Evolutionary conservation across 2,113 vertebrate genomes (phyloP).

Genomic region (human (Homo sapiens)): DNA sequence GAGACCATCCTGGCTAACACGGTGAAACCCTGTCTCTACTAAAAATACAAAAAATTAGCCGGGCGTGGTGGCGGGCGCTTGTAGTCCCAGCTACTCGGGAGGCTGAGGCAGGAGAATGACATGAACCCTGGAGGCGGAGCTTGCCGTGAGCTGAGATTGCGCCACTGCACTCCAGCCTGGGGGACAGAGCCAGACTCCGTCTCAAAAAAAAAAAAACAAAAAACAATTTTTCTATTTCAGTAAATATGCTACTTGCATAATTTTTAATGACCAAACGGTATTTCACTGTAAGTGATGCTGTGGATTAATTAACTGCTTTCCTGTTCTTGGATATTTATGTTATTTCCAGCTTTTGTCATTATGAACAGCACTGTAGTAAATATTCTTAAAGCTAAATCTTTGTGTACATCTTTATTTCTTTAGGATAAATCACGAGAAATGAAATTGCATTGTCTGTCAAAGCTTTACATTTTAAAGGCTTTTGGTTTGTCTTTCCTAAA

Average conservation of each 20-base stretch:
- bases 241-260: background rate
- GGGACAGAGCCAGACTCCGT: too few relatives aligned
- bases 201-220: too few relatives aligned
- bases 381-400: constrained; percentile 34
- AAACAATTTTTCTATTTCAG: constrained; percentile 9
- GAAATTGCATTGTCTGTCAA: background rate
- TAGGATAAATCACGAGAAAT: background rate
- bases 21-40: too few relatives aligned
- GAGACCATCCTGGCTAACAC: too few relatives aligned
- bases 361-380: background rate
- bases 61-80: too few relatives aligned
- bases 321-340: background rate
- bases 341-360: constrained; percentile 25
- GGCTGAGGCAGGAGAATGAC: too few relatives aligned
- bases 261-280: background rate
- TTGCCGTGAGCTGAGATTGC: too few relatives aligned
- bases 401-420: background rate
- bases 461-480: constrained; percentile 35
- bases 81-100: too few relatives aligned
- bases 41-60: too few relatives aligned
- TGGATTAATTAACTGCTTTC: constrained; percentile 28
- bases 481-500: constrained; percentile 35
- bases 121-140: too few relatives aligned
- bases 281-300: constrained; percentile 13
- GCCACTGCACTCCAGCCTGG: too few relatives aligned